Conservation (phyloP, 2,113 vertebrate species). For the Thermophis baileyi region DNA sequence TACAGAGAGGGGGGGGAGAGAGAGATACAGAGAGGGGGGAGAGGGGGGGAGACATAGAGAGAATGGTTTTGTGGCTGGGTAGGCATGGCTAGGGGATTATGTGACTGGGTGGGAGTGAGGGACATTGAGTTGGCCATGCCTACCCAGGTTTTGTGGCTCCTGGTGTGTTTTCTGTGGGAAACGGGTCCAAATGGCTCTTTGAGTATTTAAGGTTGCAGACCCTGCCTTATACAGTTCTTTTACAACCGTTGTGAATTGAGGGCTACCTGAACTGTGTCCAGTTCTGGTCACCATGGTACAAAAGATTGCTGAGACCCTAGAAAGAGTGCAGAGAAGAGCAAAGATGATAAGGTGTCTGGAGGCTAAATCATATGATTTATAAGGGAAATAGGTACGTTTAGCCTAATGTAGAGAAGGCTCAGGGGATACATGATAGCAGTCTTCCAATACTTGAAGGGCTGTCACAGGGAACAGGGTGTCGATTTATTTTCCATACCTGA, state of each 20-base stretch:
- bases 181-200: no score
- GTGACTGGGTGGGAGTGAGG: no score
- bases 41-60: no score
- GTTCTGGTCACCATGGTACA: neutral
- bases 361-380: neutral
- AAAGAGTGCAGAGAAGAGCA: neutral
- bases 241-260: neutral
- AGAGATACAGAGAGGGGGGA: no score
- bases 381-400: neutral
- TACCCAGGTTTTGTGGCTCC: no score
- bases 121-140: no score
- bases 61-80: no score
- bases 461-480: neutral
- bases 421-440: neutral
- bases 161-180: no score
- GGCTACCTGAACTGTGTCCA: neutral
- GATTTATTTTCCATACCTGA: neutral
- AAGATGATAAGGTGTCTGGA: neutral
- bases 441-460: neutral
- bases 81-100: no score
- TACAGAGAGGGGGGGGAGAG: no score
- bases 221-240: neutral
- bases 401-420: neutral
- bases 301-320: neutral
- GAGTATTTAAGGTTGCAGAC: no score